Conservation (phyloP, 1,140 invertebrate species). For the Ips typographus region DNA sequence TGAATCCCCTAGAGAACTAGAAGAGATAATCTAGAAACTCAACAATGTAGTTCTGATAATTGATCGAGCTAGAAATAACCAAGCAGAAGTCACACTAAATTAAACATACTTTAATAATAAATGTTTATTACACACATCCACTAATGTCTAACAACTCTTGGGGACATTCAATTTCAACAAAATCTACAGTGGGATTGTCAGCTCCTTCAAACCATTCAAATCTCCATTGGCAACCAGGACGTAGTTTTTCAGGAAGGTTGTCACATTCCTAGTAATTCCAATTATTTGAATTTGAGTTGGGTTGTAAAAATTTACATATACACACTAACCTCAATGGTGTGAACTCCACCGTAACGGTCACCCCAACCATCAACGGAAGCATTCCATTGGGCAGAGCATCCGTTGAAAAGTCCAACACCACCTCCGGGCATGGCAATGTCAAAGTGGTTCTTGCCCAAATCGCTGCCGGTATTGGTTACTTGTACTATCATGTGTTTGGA, state of each 20-base stretch:
- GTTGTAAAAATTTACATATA: too few relatives aligned
- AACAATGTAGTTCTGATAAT: too few relatives aligned
- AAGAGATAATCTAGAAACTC: too few relatives aligned
- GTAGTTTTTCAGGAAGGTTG: slow-evolving; percentile 5
- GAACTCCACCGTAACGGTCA: slow-evolving; percentile 27
- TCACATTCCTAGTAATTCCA: slow-evolving; percentile 5
- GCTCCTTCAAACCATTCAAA: slow-evolving; percentile 15
- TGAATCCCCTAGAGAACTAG: too few relatives aligned
- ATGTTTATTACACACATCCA: slow-evolving; percentile 2
- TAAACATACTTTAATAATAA: too few relatives aligned
- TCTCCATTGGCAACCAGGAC: slow-evolving; percentile 19
- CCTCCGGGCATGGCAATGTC: slow-evolving; percentile 36
- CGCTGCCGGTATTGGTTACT: slow-evolving; percentile 28
- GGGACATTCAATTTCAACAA: slow-evolving; percentile 26
- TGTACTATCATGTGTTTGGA: slow-evolving; percentile 28
- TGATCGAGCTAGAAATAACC: too few relatives aligned
- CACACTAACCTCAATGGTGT: not conserved
- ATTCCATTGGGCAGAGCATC: slow-evolving; percentile 32
- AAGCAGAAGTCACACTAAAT: too few relatives aligned
- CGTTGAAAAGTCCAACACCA: slow-evolving; percentile 33
- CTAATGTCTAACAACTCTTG: slow-evolving; percentile 7
- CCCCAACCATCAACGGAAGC: slow-evolving; percentile 31
- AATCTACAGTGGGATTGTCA: not conserved
- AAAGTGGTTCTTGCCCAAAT: slow-evolving; percentile 35
- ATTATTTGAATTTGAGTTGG: too few relatives aligned